These are phyloP conservation scores for Sylvietta virens DNA, from an alignment of 2,113 vertebrate species.

Conservation along the genomic window DNA sequence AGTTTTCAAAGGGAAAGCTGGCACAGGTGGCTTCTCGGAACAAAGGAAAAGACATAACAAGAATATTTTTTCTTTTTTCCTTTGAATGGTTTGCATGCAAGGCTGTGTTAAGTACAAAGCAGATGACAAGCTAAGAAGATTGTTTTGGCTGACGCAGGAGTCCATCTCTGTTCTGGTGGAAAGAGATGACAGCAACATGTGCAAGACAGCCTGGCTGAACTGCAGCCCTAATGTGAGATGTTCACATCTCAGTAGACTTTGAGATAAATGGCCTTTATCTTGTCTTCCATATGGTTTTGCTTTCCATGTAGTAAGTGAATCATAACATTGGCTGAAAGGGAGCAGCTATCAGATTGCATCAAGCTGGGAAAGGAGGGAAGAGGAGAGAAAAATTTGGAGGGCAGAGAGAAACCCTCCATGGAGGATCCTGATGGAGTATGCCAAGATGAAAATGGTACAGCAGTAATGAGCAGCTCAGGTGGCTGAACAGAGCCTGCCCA, in stretches of 20 bases:
- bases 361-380: neutral
- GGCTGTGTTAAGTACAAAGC: neutral
- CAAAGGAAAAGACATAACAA: neutral
- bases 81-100: neutral
- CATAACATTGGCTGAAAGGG: neutral
- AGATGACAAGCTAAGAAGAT: neutral
- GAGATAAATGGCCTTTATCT: slow-evolving; percentile 19
- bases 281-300: slow-evolving; percentile 30
- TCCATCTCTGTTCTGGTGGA: neutral
- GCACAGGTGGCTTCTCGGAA: neutral
- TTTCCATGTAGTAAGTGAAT: neutral
- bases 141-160: neutral
- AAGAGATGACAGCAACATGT: slow-evolving; percentile 9
- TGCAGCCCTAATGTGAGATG: neutral
- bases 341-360: neutral
- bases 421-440: neutral
- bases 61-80: neutral
- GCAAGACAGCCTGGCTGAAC: slow-evolving; percentile 1
- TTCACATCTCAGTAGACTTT: neutral
- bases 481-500: neutral
- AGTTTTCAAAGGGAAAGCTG: neutral
- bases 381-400: neutral
- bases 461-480: neutral
- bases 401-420: neutral
- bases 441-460: neutral